Evolutionary conservation across 1,140 invertebrate species (phyloP).

Genomic region (fruit fly (Drosophila melanogaster)): DNA sequence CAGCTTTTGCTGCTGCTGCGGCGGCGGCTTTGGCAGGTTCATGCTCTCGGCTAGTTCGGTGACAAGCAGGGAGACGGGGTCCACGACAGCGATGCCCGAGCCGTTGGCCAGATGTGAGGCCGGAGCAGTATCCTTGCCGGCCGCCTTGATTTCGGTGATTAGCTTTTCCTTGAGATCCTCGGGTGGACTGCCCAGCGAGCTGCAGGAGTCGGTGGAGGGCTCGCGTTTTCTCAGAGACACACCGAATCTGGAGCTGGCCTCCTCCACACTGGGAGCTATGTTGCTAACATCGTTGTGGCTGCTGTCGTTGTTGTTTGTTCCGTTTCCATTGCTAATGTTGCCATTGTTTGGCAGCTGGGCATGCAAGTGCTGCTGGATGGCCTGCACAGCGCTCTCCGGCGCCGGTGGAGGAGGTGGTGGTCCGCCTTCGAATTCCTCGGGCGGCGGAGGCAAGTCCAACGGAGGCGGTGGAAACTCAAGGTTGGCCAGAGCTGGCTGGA

Average conservation of each 20-base stretch:
- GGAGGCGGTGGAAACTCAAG: constrained; percentile 94
- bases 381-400: constrained; percentile 67
- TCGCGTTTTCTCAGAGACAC: constrained; percentile 89
- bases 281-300: constrained; percentile 87
- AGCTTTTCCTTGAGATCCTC: constrained; percentile 91
- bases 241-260: constrained; percentile 89
- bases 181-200: constrained; percentile 80
- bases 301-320: constrained; percentile 50
- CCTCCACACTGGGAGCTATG: constrained; percentile 88
- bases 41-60: constrained; percentile 89
- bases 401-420: constrained; percentile 78
- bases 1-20: constrained; percentile 34
- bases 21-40: constrained; percentile 85
- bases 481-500: constrained; percentile 88
- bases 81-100: constrained; percentile 83
- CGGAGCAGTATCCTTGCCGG: constrained; percentile 86
- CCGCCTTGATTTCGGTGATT: constrained; percentile 92
- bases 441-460: constrained; percentile 89
- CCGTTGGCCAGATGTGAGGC: constrained; percentile 55
- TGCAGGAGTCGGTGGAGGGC: constrained; percentile 87
- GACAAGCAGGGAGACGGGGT: constrained; percentile 91
- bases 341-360: constrained; percentile 68
- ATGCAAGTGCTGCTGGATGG: constrained; percentile 72
- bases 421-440: constrained; percentile 87
- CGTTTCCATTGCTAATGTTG: constrained; percentile 86